Percentiles rank a stretch among this genome's conserved stretches.
Conservation (phyloP, 2,797 vertebrate species). For the Sebastes itinus region DNA sequence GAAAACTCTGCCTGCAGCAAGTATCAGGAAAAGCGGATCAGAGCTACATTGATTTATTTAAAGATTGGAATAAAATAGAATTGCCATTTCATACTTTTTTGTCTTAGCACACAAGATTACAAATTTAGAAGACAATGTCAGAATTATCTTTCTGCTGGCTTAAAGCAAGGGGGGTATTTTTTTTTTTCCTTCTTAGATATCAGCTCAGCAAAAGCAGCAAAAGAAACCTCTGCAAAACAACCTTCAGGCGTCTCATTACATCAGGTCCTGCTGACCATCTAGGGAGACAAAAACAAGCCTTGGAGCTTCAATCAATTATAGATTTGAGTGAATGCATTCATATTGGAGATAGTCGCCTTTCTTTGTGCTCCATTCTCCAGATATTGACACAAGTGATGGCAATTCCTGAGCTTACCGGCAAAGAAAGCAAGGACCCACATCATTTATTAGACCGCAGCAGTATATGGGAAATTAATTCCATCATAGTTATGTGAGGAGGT, state of each 20-base stretch:
- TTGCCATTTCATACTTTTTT: conserved; percentile 13
- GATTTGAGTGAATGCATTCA: conserved; percentile 59
- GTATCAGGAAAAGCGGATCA: conserved; percentile 15
- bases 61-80: conserved; percentile 33
- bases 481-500: conserved; percentile 19
- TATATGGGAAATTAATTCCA: conserved; percentile 43
- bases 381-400: conserved; percentile 40
- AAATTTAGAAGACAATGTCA: conserved; percentile 26
- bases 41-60: conserved; percentile 26
- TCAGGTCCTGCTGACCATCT: conserved; percentile 56
- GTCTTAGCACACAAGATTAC: conserved; percentile 6
- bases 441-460: conserved; percentile 31
- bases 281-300: conserved; percentile 52
- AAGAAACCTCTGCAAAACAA: conserved; percentile 28
- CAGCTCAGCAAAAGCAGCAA: conserved; percentile 19
- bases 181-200: conserved; percentile 1
- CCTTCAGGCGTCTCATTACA: conserved; percentile 53
- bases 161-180: neutral
- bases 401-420: conserved; percentile 26
- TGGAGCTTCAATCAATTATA: conserved; percentile 60
- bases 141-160: conserved; percentile 3
- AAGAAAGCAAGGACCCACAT: conserved; percentile 18
- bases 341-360: conserved; percentile 36
- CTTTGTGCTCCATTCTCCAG: conserved; percentile 24
- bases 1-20: conserved; percentile 21